Base-by-base conservation (phyloP, 2,797 vertebrate genomes). In the Sorex maritimensis region DNA sequence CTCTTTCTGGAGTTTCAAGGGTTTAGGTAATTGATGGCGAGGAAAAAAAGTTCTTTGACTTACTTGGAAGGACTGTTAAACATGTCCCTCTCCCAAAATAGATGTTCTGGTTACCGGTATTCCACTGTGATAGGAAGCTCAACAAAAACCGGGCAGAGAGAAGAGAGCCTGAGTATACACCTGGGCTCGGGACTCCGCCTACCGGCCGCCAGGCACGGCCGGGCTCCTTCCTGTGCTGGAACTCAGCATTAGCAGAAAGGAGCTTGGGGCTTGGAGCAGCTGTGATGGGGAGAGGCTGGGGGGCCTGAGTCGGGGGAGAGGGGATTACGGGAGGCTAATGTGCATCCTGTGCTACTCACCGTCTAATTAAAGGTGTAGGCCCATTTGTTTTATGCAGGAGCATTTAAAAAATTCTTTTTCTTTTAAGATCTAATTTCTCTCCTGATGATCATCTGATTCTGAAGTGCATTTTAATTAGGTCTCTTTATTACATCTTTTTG, bases 1-100 rank as follows among this genome's bases (percentile, higher is more conserved):
- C 38, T 88, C 68, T 87, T 74, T 78, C 86, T 92, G 86, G 21
- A 41, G 7, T 69, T 65, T 86, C 63, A 87, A 94, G 83, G 46
- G n/a, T 93, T 94, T 90, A 46, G n/a, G 67, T 49, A 63, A 94
- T 38, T 7, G 86, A n/a, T 2, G 21, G 30, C 30, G 63, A 92
- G 34, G 49, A 79, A 81, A 81, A 81, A 52, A 69, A 69, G 81
- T 89, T 82, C 71, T 95, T 90, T 93, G 28, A 97, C 97, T 98
- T 97, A 98, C 97, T 97, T 97, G 97, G 95, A 93, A 96, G 61
- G 83, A 98, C 90, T 19, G 68, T 52, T 41, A 98, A 82, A 81
- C 0, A 81, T 85, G 93, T 97, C 84, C 97, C 96, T 90, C 17
- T 90, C 46, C 83, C 96, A 83, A 96, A 97, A 87, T 81, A 86